Conservation (phyloP, 1,140 invertebrate genomes). For the Drosophila auraria region DNA sequence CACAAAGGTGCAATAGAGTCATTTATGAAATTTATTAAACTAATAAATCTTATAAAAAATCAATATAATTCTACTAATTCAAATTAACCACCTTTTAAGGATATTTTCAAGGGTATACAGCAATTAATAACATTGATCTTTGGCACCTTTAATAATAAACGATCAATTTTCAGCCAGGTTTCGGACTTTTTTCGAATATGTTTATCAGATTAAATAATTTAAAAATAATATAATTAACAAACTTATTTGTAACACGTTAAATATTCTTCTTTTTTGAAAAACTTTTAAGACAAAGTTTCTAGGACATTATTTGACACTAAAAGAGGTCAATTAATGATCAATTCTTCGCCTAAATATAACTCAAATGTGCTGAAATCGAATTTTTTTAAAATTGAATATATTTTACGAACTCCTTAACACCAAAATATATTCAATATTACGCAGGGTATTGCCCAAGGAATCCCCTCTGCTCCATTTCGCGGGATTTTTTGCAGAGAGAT, state of each 20-base stretch:
- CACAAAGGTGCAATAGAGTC: too few relatives aligned
- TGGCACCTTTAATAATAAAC: too few relatives aligned
- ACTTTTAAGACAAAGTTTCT: not conserved
- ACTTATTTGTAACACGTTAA: not conserved
- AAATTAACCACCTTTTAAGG: too few relatives aligned
- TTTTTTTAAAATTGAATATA: not conserved
- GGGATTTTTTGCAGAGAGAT: conserved; percentile 29
- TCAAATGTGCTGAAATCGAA: too few relatives aligned
- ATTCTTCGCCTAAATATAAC: not conserved
- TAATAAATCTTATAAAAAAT: too few relatives aligned
- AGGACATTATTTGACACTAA: not conserved
- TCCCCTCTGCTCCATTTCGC: conserved; percentile 16
- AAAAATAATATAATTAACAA: not conserved
- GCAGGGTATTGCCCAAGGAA: conserved; percentile 19
- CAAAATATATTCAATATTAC: conserved; percentile 1
- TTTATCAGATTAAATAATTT: too few relatives aligned
- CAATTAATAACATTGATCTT: too few relatives aligned
- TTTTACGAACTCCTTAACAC: not conserved
- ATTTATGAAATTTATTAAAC: too few relatives aligned
- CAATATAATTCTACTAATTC: too few relatives aligned
- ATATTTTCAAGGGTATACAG: too few relatives aligned
- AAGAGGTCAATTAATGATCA: not conserved
- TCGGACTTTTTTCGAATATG: too few relatives aligned
- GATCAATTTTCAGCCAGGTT: too few relatives aligned
- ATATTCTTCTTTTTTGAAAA: not conserved